phyloP scores from a whole-genome alignment of 2,797 vertebrate genomes.

The Enteromius argenteus region DNA sequence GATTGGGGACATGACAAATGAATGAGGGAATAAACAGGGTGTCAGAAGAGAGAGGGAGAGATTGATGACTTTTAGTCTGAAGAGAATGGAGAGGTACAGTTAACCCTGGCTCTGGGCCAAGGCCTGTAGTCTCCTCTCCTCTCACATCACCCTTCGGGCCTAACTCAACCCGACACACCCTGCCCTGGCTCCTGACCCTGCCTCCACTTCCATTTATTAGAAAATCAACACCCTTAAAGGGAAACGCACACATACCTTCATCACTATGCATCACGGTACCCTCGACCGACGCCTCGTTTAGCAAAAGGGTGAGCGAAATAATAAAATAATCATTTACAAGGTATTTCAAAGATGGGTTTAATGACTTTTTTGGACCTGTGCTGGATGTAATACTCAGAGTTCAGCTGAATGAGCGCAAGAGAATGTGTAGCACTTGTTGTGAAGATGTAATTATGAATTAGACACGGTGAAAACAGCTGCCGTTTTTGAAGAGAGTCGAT shows the following conservation, averaged over 20 bases:
- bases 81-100: conserved; percentile 87
- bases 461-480: conserved; percentile 69
- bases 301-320: background rate
- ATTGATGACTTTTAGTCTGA: conserved; percentile 90
- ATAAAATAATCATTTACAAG: conserved; percentile 25
- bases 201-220: conserved; percentile 80
- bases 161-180: conserved; percentile 48
- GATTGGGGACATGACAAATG: conserved; percentile 95
- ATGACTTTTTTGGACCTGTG: conserved; percentile 61
- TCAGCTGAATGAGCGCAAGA: conserved; percentile 37
- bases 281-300: background rate
- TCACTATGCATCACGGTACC: conserved; percentile 31
- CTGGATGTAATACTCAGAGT: conserved; percentile 22
- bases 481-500: conserved; percentile 71
- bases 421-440: conserved; percentile 70
- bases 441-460: conserved; percentile 74
- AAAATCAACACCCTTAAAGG: conserved; percentile 79
- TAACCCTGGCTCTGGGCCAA: conserved; percentile 87
- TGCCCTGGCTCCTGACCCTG: conserved; percentile 58
- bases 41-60: conserved; percentile 84
- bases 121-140: conserved; percentile 68
- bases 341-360: conserved; percentile 23
- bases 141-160: conserved; percentile 40
- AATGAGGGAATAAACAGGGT: conserved; percentile 91
- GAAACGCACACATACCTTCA: conserved; percentile 43